Evolutionary conservation across 1,140 invertebrate species (phyloP).

Genomic region (Dolichoris vasculosae): DNA sequence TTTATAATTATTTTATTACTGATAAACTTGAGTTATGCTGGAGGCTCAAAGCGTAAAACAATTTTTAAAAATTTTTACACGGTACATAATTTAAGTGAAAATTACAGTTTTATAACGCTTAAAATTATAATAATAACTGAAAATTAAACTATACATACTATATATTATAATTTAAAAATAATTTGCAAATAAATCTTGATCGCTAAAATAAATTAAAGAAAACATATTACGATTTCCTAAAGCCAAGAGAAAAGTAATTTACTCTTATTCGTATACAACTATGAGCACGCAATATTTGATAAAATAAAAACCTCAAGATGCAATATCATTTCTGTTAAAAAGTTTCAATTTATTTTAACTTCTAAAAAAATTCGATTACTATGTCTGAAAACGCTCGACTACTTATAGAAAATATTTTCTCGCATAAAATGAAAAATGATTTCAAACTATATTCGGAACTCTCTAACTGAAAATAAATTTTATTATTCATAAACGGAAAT

Average conservation of each 20-base stretch:
- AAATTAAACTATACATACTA: too few relatives aligned
- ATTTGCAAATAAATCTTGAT: too few relatives aligned
- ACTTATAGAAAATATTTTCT: background rate
- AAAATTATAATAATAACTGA: too few relatives aligned
- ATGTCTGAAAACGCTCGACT: background rate
- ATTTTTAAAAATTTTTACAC: too few relatives aligned
- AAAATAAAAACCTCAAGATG: background rate
- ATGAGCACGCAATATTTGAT: background rate
- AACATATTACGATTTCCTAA: background rate
- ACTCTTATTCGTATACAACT: background rate
- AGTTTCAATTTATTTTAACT: background rate
- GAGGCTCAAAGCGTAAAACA: too few relatives aligned
- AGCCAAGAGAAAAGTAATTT: background rate
- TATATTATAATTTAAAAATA: too few relatives aligned
- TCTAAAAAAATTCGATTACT: background rate
- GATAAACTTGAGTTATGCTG: background rate
- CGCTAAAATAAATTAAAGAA: background rate
- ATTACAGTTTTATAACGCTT: too few relatives aligned
- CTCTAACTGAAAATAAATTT: background rate
- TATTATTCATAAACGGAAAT: background rate
- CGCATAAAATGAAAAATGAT: background rate
- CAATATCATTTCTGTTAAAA: background rate
- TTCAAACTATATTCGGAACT: background rate
- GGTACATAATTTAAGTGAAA: too few relatives aligned
- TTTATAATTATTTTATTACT: background rate